phyloP scores from a whole-genome alignment of 2,113 vertebrate genomes.

The Upupa epops region DNA sequence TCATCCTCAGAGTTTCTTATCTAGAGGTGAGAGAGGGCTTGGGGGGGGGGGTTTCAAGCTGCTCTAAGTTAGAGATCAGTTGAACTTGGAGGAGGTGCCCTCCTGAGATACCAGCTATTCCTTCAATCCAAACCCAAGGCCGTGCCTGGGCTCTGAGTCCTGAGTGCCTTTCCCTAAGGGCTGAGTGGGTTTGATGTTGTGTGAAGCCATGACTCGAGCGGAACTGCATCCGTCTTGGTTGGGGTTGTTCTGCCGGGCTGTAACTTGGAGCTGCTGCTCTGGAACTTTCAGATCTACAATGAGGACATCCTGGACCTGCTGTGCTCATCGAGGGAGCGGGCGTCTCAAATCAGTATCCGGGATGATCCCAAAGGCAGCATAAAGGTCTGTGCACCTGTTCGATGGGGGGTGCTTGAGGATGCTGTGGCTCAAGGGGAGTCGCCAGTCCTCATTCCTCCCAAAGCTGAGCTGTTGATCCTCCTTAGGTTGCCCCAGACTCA shows the following conservation, averaged over 20 bases:
- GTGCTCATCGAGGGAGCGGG: slow-evolving; percentile 82
- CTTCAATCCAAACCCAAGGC: background rate
- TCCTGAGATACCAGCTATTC: background rate
- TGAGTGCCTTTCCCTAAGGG: background rate
- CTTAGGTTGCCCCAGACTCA: background rate
- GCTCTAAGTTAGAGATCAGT: background rate
- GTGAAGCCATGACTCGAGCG: accelerated
- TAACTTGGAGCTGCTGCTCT: background rate
- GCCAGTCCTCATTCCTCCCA: background rate
- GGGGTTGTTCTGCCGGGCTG: background rate
- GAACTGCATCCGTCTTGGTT: background rate
- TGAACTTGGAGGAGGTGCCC: background rate
- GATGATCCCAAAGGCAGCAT: slow-evolving; percentile 97
- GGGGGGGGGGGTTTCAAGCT: no score
- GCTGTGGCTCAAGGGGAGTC: accelerated
- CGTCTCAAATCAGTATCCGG: slow-evolving; percentile 84
- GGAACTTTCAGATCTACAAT: slow-evolving; percentile 87
- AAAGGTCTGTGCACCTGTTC: slow-evolving; percentile 77
- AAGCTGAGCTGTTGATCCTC: background rate
- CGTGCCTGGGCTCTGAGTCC: background rate
- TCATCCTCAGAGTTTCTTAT: slow-evolving; percentile 87
- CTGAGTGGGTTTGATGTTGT: background rate
- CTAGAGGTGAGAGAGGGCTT: slow-evolving; percentile 83
- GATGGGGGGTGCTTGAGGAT: accelerated
- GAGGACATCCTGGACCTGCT: slow-evolving; percentile 95